phyloP scores from a whole-genome alignment of 1,140 invertebrate genomes.

The Brachionus sp. region DNA sequence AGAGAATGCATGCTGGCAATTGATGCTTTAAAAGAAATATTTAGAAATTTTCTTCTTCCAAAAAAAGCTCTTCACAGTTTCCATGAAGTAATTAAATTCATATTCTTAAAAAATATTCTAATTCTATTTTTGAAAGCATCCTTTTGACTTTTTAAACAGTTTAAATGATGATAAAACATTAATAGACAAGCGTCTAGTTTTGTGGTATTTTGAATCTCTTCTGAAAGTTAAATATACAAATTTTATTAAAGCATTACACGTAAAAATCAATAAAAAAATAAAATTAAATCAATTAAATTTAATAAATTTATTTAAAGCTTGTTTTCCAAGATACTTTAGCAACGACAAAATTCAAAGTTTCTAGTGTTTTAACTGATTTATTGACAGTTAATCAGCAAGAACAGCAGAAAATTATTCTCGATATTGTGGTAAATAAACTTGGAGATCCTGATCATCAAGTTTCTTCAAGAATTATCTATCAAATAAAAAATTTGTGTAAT shows the following conservation, averaged over 20 bases:
- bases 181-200: slow-evolving; percentile 61
- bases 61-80: slow-evolving; percentile 35
- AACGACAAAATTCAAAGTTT: slow-evolving; percentile 74
- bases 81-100: slow-evolving; percentile 29
- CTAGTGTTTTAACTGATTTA: slow-evolving; percentile 68
- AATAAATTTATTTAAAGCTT: slow-evolving; percentile 47
- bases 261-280: slow-evolving; percentile 48
- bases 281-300: not conserved
- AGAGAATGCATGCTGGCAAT: slow-evolving; percentile 70
- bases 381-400: slow-evolving; percentile 57
- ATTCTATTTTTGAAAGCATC: slow-evolving; percentile 62
- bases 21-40: slow-evolving; percentile 47
- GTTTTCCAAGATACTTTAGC: slow-evolving; percentile 71
- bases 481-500: slow-evolving; percentile 74
- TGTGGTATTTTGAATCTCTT: slow-evolving; percentile 77
- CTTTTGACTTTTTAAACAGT: slow-evolving; percentile 54
- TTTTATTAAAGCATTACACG: slow-evolving; percentile 68
- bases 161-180: slow-evolving; percentile 56
- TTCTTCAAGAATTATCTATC: slow-evolving; percentile 78
- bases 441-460: slow-evolving; percentile 85
- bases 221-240: slow-evolving; percentile 73
- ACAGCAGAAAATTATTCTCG: slow-evolving; percentile 18
- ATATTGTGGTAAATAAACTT: slow-evolving; percentile 83
- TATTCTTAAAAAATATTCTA: not conserved
- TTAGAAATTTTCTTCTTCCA: slow-evolving; percentile 31